Evolutionary conservation across 1,140 invertebrate genomes (phyloP), one percentile per base, ranked within the genome.

Genomic region (Holcopasites calliopsidis): DNA sequence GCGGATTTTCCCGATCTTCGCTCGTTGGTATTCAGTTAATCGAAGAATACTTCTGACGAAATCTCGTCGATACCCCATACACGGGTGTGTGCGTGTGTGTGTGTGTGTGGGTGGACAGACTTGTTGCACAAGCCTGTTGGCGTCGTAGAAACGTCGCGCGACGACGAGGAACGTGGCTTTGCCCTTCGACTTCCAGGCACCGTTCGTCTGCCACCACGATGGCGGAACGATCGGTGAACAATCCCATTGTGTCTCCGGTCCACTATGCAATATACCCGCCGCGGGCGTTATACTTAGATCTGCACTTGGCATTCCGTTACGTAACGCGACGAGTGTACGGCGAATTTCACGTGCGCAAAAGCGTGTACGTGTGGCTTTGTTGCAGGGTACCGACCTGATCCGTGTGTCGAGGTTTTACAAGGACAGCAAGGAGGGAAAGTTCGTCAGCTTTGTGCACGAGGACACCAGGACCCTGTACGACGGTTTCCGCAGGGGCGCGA

Each of bases 391-490:
- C 79, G 97, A 98, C 90, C 93, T 97, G 88, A 96, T 98, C 66
- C 94, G 97, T 79, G 96, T 97, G 55, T 98, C 97, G 26, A 95
- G 96, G 88, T 97, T 98, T 90, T 97, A 96, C 92, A 97, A 97
- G 92, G 97, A 98, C 90, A 95, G 96, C 77, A 97, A 96, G 91
- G 96, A 98, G 87, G 97, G 97, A 57, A 96, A 97, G 89, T 97
- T 96, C 87, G 90, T 98, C 44, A 95, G 94, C 84, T 97, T 95
- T 89, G 92, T 98, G 49, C 95, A 96, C 88, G 96, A 98, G 81
- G 98, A 99, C 90, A 95, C 96, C 23, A 94, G 93, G 79, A 99
- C 98, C 4, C 90, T 99, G 0, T 98, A 98, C 88, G 97, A 99
- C 78, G 95, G 95, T 58, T 98, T 99, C 91, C 94, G 96, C 79